phyloP scores from a whole-genome alignment of 2,888 invertebrate genomes.

The Tineola bisselliella region DNA sequence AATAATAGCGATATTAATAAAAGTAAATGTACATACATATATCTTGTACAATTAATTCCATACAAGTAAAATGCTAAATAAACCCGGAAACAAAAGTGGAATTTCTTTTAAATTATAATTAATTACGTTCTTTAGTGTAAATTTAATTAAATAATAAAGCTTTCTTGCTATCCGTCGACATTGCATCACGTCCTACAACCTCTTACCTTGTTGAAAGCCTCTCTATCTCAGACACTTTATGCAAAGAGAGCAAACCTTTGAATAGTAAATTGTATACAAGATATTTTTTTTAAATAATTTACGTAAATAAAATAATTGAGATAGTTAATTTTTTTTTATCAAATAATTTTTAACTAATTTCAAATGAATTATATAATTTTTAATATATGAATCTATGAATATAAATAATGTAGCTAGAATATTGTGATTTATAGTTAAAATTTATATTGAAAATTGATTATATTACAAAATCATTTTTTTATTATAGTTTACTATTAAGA shows the following conservation, averaged over 20 bases:
- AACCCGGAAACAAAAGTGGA: background rate
- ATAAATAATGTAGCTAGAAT: no score
- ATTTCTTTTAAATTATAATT: constrained; percentile 8
- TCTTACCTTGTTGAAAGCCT: background rate
- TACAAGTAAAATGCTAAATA: background rate
- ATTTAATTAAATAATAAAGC: constrained; percentile 21
- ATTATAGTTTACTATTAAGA: no score
- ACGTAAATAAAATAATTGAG: background rate
- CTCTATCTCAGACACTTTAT: constrained; percentile 4
- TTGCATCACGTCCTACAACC: constrained; percentile 6
- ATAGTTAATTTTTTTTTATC: background rate
- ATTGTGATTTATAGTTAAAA: no score
- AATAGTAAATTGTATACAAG: background rate
- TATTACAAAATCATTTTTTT: no score
- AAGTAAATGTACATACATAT: no score
- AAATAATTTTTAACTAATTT: background rate
- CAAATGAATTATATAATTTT: no score
- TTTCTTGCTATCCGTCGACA: constrained; percentile 14
- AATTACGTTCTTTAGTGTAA: constrained; percentile 11
- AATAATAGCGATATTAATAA: no score
- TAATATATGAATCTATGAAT: no score
- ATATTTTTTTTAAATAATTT: no score
- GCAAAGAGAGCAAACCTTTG: background rate
- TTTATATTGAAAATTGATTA: no score
- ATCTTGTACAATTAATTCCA: no score